phyloP scores from a whole-genome alignment of 2,113 vertebrate genomes.

The Phoenicopterus ruber region DNA sequence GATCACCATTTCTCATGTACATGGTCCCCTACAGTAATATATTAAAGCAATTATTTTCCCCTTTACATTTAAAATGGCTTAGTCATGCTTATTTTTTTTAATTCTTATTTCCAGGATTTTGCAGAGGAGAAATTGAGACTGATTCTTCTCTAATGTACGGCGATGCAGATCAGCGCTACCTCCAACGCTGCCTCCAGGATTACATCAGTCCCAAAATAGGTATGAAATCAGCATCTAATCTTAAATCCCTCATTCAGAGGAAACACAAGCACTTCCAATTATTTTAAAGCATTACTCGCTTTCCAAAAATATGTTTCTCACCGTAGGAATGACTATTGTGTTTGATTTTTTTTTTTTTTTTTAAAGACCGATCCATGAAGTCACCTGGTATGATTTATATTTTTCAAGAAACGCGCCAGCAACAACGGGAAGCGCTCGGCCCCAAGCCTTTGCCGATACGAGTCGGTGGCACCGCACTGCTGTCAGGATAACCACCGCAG shows the following conservation, averaged over 20 bases:
- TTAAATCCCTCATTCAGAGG: slow-evolving; percentile 44
- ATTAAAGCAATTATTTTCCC: slow-evolving; percentile 49
- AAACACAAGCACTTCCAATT: slow-evolving; percentile 61
- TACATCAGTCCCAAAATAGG: slow-evolving; percentile 18
- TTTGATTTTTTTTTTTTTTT: neutral
- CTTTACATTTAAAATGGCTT: slow-evolving; percentile 70
- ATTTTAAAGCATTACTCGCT: slow-evolving; percentile 50
- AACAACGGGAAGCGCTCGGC: neutral
- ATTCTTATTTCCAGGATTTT: slow-evolving; percentile 51
- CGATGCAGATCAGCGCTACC: neutral
- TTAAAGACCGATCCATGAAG: neutral
- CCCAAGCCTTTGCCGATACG: accelerated
- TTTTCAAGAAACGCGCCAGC: slow-evolving; percentile 33
- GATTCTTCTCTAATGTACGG: neutral
- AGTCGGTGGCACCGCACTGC: neutral
- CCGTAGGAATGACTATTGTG: slow-evolving; percentile 44
- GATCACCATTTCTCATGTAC: slow-evolving; percentile 37
- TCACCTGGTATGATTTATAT: slow-evolving; percentile 39
- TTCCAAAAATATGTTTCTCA: slow-evolving; percentile 59
- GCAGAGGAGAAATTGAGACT: neutral
- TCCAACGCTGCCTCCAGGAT: neutral
- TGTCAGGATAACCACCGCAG: neutral
- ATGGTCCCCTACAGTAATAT: neutral
- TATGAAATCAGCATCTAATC: slow-evolving; percentile 46
- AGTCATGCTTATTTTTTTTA: slow-evolving; percentile 42